These are phyloP conservation scores for Circaetus gallicus DNA, from an alignment of 2,113 vertebrate genomes.

Conservation along the genomic window DNA sequence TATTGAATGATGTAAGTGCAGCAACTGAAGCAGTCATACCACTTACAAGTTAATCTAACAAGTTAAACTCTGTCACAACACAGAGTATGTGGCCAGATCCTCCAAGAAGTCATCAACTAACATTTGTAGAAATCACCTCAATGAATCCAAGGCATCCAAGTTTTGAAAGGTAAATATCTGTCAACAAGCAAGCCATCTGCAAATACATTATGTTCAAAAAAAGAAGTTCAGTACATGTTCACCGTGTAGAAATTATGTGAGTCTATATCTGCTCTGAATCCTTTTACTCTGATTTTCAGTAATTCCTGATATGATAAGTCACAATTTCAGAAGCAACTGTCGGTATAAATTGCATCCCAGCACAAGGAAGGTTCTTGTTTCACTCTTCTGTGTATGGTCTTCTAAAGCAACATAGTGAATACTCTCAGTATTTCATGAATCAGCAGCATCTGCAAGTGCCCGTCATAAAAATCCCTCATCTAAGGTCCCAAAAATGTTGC, in stretches of 20 bases:
- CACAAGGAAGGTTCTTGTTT: not conserved
- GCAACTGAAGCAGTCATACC: not conserved
- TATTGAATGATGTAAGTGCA: not conserved
- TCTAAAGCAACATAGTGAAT: not conserved
- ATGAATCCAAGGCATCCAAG: conserved; percentile 34
- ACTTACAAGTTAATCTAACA: not conserved
- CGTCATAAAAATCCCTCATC: not conserved
- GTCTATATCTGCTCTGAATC: not conserved
- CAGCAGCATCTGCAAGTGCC: not conserved
- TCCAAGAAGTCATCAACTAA: conserved; percentile 41
- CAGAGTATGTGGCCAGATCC: not conserved
- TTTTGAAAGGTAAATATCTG: conserved; percentile 36
- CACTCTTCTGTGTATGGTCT: not conserved
- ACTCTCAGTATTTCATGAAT: not conserved
- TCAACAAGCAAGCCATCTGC: not conserved
- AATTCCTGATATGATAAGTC: not conserved
- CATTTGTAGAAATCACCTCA: conserved; percentile 31
- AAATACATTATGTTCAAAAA: not conserved
- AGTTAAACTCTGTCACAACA: conserved; percentile 12
- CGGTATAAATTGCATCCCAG: not conserved
- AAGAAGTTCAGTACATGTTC: not conserved
- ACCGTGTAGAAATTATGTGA: not conserved
- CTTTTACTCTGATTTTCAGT: not conserved
- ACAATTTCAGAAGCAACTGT: not conserved
- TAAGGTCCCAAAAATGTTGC: not conserved